Conservation (phyloP, 2,888 invertebrate genomes). For the Sericinus montela region DNA sequence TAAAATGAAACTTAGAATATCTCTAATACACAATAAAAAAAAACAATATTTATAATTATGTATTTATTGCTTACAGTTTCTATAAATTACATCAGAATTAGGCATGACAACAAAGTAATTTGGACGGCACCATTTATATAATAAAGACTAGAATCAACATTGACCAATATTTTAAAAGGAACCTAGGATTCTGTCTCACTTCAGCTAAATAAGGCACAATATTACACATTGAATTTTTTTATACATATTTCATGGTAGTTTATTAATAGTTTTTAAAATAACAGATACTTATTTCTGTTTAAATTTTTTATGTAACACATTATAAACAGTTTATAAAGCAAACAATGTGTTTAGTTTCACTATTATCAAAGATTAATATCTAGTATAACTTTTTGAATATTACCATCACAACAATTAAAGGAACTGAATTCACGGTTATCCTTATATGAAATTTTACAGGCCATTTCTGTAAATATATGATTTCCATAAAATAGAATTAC, state of each 20-base stretch:
- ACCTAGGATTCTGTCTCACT: slow-evolving; percentile 42
- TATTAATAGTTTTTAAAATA: slow-evolving; percentile 1
- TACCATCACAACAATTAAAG: slow-evolving; percentile 16
- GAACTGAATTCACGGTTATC: slow-evolving; percentile 14
- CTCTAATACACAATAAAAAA: not conserved
- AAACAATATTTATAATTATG: slow-evolving; percentile 30
- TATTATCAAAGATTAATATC: slow-evolving; percentile 1
- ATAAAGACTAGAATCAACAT: slow-evolving; percentile 66
- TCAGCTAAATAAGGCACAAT: slow-evolving; percentile 68
- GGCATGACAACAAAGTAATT: slow-evolving; percentile 57
- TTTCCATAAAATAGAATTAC: too few relatives aligned
- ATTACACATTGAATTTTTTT: slow-evolving; percentile 36
- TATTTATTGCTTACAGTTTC: slow-evolving; percentile 32
- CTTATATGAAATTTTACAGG: not conserved
- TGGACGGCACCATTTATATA: slow-evolving; percentile 70
- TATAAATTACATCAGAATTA: slow-evolving; percentile 37
- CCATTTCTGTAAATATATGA: too few relatives aligned
- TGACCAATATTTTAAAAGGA: slow-evolving; percentile 50
- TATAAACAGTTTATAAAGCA: not conserved
- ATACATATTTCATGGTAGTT: slow-evolving; percentile 16
- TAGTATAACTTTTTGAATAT: slow-evolving; percentile 10
- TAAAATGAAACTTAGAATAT: too few relatives aligned
- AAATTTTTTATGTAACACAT: too few relatives aligned
- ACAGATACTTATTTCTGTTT: not conserved
- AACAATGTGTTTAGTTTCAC: not conserved